These are phyloP conservation scores for Mycetomoellerius zeteki DNA, from an alignment of 1,140 invertebrate genomes.

Conservation along the genomic window DNA sequence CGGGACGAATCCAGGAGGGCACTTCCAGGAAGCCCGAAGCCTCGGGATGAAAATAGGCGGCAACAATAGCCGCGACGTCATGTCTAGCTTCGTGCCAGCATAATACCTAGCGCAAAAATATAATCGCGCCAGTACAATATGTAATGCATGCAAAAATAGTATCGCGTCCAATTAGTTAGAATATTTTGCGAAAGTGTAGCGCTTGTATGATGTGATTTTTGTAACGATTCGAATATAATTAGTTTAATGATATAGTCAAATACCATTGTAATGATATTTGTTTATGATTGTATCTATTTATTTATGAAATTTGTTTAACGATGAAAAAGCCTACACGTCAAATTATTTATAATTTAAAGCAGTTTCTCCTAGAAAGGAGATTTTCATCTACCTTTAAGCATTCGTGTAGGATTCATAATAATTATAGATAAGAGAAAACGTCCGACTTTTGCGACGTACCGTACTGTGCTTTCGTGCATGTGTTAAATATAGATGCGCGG, in stretches of 20 bases:
- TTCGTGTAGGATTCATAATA: not conserved
- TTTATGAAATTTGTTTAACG: not conserved
- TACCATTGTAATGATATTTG: not conserved
- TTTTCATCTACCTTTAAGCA: not conserved
- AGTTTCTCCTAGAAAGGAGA: not conserved
- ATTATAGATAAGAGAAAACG: conserved; percentile 12
- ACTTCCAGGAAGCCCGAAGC: conserved; percentile 71
- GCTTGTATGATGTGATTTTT: not conserved
- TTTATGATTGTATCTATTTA: not conserved
- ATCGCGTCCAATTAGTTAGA: not conserved
- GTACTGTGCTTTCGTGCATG: not conserved
- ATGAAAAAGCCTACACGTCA: not conserved
- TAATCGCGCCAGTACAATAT: conserved; percentile 2
- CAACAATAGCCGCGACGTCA: conserved; percentile 66
- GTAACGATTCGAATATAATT: not conserved
- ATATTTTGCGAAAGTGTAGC: not conserved
- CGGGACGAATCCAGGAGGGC: conserved; percentile 74
- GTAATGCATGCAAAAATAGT: conserved; percentile 22
- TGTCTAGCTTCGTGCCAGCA: conserved; percentile 19
- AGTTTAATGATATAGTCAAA: not conserved
- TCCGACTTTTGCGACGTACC: conserved; percentile 12
- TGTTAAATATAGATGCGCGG: not conserved
- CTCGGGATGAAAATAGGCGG: conserved; percentile 70
- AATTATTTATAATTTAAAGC: not conserved
- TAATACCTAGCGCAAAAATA: conserved; percentile 32